phyloP scores from a whole-genome alignment of 2,888 invertebrate species.

The Meiosimyza platycephala region DNA sequence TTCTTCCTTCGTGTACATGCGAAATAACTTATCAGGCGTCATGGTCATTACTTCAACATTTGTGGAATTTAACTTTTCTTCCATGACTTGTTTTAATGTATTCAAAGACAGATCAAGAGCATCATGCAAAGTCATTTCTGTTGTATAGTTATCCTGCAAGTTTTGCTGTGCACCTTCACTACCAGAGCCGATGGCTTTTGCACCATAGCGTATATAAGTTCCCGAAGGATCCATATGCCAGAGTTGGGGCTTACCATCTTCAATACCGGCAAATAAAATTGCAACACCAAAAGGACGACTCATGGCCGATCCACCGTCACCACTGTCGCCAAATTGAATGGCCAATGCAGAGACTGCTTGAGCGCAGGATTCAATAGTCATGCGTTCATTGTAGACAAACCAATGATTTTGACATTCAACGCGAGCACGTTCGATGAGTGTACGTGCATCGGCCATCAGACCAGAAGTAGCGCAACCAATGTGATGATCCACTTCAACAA shows the following conservation, averaged over 20 bases:
- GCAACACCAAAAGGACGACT: conserved; percentile 99
- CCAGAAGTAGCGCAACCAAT: conserved; percentile 98
- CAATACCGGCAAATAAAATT: conserved; percentile 92
- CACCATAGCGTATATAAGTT: conserved; percentile 97
- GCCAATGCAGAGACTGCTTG: conserved; percentile 98
- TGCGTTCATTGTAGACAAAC: conserved; percentile 96
- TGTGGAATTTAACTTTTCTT: conserved; percentile 95
- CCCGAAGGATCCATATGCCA: conserved; percentile 99
- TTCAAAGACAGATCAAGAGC: conserved; percentile 91
- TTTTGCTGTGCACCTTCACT: conserved; percentile 99
- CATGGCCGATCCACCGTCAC: conserved; percentile 94
- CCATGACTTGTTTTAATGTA: conserved; percentile 99
- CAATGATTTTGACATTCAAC: conserved; percentile 98
- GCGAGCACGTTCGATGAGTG: conserved; percentile 92
- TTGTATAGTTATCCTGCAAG: conserved; percentile 77
- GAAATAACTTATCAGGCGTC: conserved; percentile 84
- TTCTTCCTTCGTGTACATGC: conserved; percentile 91
- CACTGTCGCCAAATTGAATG: conserved; percentile 99
- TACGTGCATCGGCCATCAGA: conserved; percentile 97
- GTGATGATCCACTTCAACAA: conserved; percentile 97
- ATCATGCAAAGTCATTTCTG: conserved; percentile 93
- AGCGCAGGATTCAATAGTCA: conserved; percentile 97
- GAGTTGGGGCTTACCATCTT: conserved; percentile 92
- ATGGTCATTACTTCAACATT: conserved; percentile 98
- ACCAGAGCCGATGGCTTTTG: conserved; percentile 99